These are phyloP conservation scores for Halictus quadricinctus DNA, from an alignment of 2,888 invertebrate species.

Conservation along the genomic window DNA sequence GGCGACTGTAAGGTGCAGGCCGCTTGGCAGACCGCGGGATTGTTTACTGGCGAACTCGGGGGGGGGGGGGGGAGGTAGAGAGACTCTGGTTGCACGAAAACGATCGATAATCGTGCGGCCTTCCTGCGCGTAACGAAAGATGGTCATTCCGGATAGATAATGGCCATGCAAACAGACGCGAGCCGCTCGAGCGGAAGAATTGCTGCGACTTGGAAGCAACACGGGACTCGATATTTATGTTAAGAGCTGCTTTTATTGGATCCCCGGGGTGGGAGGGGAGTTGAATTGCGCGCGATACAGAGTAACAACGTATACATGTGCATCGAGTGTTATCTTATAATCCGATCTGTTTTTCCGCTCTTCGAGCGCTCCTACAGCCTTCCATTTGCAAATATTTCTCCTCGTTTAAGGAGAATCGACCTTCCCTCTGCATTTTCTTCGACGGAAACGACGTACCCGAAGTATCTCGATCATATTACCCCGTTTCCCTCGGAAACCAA, in stretches of 20 bases:
- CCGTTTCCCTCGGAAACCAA: neutral
- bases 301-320: neutral
- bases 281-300: neutral
- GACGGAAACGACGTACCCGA: neutral
- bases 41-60: neutral
- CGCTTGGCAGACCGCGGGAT: neutral
- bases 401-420: neutral
- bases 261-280: neutral
- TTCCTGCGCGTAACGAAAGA: neutral
- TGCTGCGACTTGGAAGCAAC: constrained; percentile 2
- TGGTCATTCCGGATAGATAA: constrained; percentile 7
- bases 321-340: neutral
- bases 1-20: neutral
- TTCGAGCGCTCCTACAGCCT: neutral
- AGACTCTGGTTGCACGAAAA: neutral
- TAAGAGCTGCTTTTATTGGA: neutral
- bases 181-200: constrained; percentile 1
- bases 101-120: constrained; percentile 14
- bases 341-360: neutral
- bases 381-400: neutral
- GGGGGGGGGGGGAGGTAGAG: neutral
- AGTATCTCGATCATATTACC: neutral
- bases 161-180: constrained; percentile 11
- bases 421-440: neutral
- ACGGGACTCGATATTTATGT: neutral